Evolutionary conservation across 1,140 invertebrate genomes (phyloP).

Genomic region (Homalodisca vitripennis): DNA sequence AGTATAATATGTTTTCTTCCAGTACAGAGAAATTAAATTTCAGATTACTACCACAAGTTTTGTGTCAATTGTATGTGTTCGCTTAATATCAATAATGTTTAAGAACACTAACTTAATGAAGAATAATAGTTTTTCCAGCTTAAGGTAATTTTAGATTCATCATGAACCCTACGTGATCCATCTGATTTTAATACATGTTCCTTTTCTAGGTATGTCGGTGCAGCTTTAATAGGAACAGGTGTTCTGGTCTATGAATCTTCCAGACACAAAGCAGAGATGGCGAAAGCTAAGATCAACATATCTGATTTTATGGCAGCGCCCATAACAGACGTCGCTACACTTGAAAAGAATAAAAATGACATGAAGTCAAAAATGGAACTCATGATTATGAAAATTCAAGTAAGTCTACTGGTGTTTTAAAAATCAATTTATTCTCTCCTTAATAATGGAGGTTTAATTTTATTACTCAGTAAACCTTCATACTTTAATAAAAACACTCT

Average conservation of each 20-base stretch:
- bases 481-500: no score
- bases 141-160: neutral
- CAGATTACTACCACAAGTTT: neutral
- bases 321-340: slow-evolving; percentile 64
- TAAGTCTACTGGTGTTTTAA: slow-evolving; percentile 40
- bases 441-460: no score
- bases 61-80: neutral
- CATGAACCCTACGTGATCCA: neutral
- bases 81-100: neutral
- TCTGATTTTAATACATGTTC: neutral
- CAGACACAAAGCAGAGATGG: slow-evolving; percentile 37
- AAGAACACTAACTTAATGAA: neutral
- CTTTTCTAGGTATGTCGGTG: slow-evolving; percentile 31
- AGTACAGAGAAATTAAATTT: no score
- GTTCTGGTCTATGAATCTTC: slow-evolving; percentile 32
- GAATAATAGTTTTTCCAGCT: neutral
- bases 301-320: slow-evolving; percentile 75
- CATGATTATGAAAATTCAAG: slow-evolving; percentile 83
- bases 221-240: slow-evolving; percentile 31
- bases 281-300: slow-evolving; percentile 29
- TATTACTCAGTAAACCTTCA: no score
- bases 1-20: no score
- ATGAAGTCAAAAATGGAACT: slow-evolving; percentile 92
- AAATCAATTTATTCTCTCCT: no score
- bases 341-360: slow-evolving; percentile 64